These are phyloP conservation scores for Ectropis crepuscularia DNA, from an alignment of 2,888 invertebrate species.

Conservation along the genomic window DNA sequence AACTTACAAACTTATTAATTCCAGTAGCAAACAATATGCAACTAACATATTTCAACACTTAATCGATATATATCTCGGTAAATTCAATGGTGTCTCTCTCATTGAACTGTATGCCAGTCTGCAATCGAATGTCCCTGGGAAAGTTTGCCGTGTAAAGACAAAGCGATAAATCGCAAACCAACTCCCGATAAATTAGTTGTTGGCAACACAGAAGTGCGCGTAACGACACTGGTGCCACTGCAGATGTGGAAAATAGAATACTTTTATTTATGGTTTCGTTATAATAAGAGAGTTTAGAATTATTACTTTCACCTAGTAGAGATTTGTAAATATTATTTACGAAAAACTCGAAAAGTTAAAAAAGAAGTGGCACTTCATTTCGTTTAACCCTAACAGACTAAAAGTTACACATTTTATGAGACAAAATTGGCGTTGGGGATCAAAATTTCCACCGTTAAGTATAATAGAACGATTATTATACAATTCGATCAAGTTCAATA, in stretches of 20 bases:
- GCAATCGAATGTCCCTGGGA: conserved; percentile 31
- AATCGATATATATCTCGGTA: neutral
- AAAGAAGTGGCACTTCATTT: neutral
- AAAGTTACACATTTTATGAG: neutral
- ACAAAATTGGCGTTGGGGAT: too few species aligned
- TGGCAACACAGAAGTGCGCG: conserved; percentile 36
- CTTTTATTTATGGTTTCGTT: neutral
- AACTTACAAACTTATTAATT: neutral
- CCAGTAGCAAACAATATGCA: neutral
- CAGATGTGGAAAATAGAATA: neutral
- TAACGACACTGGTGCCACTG: conserved; percentile 24
- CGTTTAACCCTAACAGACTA: neutral
- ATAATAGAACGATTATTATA: too few species aligned
- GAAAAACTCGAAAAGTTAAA: too few species aligned
- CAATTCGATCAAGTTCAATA: too few species aligned
- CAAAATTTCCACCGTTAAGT: too few species aligned
- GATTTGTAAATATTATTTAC: too few species aligned
- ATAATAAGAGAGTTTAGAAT: too few species aligned
- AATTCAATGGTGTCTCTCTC: neutral
- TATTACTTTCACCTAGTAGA: too few species aligned
- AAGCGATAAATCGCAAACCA: conserved; percentile 40
- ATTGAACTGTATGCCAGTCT: neutral
- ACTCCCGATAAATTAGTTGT: conserved; percentile 40
- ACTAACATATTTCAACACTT: neutral
- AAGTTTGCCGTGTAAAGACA: conserved; percentile 44